phyloP scores from a whole-genome alignment of 2,888 invertebrate genomes.

The Aporophyla nigra region DNA sequence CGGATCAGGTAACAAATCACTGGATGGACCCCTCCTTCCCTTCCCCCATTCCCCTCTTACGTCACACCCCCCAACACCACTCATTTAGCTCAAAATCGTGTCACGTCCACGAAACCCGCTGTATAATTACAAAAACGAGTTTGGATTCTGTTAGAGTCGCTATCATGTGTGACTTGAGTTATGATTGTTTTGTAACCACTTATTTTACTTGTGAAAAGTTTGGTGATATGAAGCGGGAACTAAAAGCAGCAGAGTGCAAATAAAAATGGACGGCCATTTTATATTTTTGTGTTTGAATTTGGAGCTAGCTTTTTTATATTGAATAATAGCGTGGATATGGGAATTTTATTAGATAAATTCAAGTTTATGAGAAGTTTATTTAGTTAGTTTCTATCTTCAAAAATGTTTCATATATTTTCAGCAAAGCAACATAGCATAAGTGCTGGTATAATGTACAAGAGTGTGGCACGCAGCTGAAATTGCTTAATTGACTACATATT shows the following conservation, averaged over 20 bases:
- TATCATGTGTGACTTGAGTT: constrained; percentile 64
- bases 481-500: constrained; percentile 57
- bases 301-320: constrained; percentile 12
- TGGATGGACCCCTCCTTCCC: constrained; percentile 54
- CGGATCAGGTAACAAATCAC: constrained; percentile 73
- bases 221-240: constrained; percentile 33
- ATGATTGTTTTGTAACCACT: constrained; percentile 54
- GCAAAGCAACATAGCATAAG: background rate
- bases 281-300: constrained; percentile 17
- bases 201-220: constrained; percentile 49
- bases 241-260: constrained; percentile 18
- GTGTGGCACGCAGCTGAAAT: constrained; percentile 17
- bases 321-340: constrained; percentile 11
- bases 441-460: background rate
- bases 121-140: constrained; percentile 78
- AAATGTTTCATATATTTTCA: background rate
- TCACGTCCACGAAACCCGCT: constrained; percentile 73
- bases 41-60: constrained; percentile 25
- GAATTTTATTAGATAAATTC: background rate
- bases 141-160: constrained; percentile 68
- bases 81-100: constrained; percentile 74
- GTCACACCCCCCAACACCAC: constrained; percentile 54
- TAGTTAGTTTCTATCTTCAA: background rate
- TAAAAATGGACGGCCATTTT: constrained; percentile 27
- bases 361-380: background rate